Conservation (phyloP, 2,797 vertebrate genomes). For the Cetoscarus ocellatus region DNA sequence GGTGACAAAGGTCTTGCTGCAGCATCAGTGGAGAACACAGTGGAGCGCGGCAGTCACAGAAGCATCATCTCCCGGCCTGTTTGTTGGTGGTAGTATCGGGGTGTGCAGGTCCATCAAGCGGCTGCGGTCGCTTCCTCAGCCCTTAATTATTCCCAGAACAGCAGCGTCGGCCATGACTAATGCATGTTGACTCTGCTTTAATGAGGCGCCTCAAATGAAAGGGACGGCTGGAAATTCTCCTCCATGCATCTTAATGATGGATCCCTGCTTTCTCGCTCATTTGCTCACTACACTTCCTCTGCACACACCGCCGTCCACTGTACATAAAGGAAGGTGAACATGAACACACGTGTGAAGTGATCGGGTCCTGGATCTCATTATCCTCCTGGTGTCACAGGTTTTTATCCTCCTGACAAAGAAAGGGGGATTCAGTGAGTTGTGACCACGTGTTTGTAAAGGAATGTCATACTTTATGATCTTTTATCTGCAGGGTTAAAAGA, state of each 20-base stretch:
- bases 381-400: conserved; percentile 18
- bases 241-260: conserved; percentile 77
- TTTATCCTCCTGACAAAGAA: conserved; percentile 20
- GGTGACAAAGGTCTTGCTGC: neutral
- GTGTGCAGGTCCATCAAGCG: conserved; percentile 46
- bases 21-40: neutral
- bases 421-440: conserved; percentile 17
- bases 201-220: conserved; percentile 76
- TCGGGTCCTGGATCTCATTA: conserved; percentile 39
- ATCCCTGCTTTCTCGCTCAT: conserved; percentile 32
- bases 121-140: conserved; percentile 45
- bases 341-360: conserved; percentile 1
- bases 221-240: conserved; percentile 53
- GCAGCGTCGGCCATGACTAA: conserved; percentile 69
- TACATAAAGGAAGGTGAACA: conserved; percentile 17
- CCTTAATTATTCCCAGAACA: conserved; percentile 69
- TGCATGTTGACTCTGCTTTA: conserved; percentile 78
- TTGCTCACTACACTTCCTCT: conserved; percentile 24
- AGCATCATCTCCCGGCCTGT: neutral
- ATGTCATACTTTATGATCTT: neutral
- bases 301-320: conserved; percentile 7
- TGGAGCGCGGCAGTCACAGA: neutral
- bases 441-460: conserved; percentile 9
- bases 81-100: conserved; percentile 29
- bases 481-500: neutral